Evolutionary conservation across 2,113 vertebrate genomes (phyloP).

Genomic region (Dermatemys mawii): DNA sequence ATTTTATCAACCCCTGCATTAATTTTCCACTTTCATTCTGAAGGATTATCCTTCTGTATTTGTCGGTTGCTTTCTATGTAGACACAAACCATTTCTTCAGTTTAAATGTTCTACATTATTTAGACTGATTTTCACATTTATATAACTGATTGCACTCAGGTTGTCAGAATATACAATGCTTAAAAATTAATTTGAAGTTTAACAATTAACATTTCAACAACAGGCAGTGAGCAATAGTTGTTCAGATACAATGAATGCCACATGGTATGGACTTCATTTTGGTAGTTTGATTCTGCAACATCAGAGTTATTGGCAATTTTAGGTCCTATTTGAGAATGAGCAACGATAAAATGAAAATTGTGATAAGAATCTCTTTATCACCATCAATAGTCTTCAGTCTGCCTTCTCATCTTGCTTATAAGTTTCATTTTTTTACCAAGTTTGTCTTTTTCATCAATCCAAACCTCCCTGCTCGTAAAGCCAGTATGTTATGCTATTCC

Average conservation of each 20-base stretch:
- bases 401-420: background rate
- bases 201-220: background rate
- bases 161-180: background rate
- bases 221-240: background rate
- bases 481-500: background rate
- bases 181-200: background rate
- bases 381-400: background rate
- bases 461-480: background rate
- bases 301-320: background rate
- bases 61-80: rapidly evolving
- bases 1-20: background rate
- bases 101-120: rapidly evolving
- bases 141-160: background rate
- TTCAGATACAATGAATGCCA: background rate
- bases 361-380: background rate
- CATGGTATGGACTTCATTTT: background rate
- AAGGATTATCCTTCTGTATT: rapidly evolving
- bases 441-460: background rate
- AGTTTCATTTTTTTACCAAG: background rate
- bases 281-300: background rate
- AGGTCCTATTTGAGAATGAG: background rate
- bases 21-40: background rate
- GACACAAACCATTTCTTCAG: background rate
- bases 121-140: background rate
- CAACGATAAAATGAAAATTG: background rate